Base-by-base conservation (phyloP, 2,113 vertebrate species). In the Phyllostomus hastatus region DNA sequence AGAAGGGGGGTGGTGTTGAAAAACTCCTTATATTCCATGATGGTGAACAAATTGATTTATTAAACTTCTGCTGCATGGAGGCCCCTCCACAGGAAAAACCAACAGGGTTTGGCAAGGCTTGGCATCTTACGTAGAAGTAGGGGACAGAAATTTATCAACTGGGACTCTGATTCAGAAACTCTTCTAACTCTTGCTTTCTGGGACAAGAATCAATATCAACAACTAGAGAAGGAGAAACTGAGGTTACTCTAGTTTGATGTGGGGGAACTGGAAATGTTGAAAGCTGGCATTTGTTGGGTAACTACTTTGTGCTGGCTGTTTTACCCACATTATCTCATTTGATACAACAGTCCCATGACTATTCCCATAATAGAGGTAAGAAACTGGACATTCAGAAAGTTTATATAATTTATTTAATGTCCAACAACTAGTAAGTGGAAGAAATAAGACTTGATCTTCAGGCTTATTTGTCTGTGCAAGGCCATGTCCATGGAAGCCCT, bases 401-500 rank as follows among this genome's bases (percentile, higher is more conserved):
- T 43, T 9, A 12, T 7, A 2, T 31, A 10, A 52, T 86, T 86
- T 50, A 24, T 28, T 8, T 3, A 22, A 90, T 22, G 38, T 38
- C 41, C 4, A 33, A 73, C 35, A 76, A 16, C 35, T 43, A 12
- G 41, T 2, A 52, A 33, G 2, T n/a, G 31, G 48, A 38, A 41
- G 50, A 69, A 82, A n/a, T 20, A 64, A n/a, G 20, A 17, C 33
- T 67, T 28, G n/a, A 22, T 48, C 41, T 72, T 64, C 5, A 50
- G 52, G 33, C 22, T 69, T 52, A 22, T 16, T 69, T 84, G 20
- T 67, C 61, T 31, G 43, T 4, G 57, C 54, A n/a, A 61, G 80
- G 26, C 28, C 24, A 17, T 16, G 26, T 7, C 35, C 31, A 8
- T 2, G 20, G 1, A 10, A 50, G 33, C 5, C 11, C 0, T 10